A percentile compares a stretch with the other conserved stretches of the same genome.
These are phyloP conservation scores for Penelope pileata DNA, from an alignment of 2,113 vertebrate species.

Conservation along the genomic window DNA sequence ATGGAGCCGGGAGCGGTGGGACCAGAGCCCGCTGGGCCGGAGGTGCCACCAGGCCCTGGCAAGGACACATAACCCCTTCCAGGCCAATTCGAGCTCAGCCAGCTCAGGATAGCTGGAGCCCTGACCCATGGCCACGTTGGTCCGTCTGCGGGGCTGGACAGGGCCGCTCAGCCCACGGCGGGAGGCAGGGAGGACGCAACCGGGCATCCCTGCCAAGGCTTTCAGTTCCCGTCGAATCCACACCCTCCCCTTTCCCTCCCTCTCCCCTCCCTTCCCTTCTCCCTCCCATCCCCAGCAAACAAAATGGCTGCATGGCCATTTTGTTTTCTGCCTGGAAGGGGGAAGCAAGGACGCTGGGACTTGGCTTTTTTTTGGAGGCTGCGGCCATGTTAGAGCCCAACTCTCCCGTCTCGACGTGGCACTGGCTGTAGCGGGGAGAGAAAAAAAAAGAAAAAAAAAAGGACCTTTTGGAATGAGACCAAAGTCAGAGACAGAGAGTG, in stretches of 20 bases:
- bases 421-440: conserved; percentile 45
- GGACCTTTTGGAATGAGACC: conserved; percentile 63
- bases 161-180: neutral
- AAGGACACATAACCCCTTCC: neutral
- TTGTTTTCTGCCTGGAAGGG: conserved; percentile 58
- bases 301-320: conserved; percentile 76
- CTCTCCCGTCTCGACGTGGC: conserved; percentile 64
- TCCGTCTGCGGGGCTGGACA: neutral
- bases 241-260: neutral
- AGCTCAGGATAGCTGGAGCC: neutral
- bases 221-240: conserved; percentile 55
- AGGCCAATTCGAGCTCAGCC: neutral
- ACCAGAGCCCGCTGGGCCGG: neutral
- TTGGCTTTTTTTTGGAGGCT: conserved; percentile 62
- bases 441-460: neutral
- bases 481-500: conserved; percentile 66
- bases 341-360: conserved; percentile 53
- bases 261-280: conserved; percentile 58
- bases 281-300: conserved; percentile 62
- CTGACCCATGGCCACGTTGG: rapidly evolving
- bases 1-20: neutral
- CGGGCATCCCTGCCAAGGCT: neutral
- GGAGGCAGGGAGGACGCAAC: conserved; percentile 33
- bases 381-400: conserved; percentile 52
- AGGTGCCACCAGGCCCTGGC: neutral